A percentile compares a stretch with the other conserved stretches of the same genome.
phyloP scores from a whole-genome alignment of 2,888 invertebrate genomes.

The Tiliacea aurago region DNA sequence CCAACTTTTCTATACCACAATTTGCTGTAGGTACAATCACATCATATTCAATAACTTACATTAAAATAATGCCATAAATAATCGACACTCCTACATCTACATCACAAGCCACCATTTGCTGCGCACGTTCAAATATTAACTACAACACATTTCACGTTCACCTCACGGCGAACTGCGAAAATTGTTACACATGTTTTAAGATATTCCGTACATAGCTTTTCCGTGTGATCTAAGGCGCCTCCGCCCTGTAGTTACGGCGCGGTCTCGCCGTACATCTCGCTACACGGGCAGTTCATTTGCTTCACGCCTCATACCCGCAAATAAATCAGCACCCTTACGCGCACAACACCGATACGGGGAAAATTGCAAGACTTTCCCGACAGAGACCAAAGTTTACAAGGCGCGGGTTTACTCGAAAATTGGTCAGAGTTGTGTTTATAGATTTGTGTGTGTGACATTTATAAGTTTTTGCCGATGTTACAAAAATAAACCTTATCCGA shows the following conservation, averaged over 20 bases:
- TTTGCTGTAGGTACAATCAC: neutral
- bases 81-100: conserved; percentile 15
- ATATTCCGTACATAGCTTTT: conserved; percentile 68
- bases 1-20: neutral
- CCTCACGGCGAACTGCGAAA: conserved; percentile 61
- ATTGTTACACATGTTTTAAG: conserved; percentile 70
- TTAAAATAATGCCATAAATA: conserved; percentile 19
- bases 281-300: conserved; percentile 86
- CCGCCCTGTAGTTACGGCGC: conserved; percentile 76
- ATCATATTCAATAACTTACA: neutral
- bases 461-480: neutral
- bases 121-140: conserved; percentile 62
- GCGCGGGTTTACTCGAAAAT: conserved; percentile 41
- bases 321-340: conserved; percentile 86
- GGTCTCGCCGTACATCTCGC: conserved; percentile 85
- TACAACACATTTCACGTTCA: conserved; percentile 59
- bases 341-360: conserved; percentile 76
- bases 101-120: conserved; percentile 44
- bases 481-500: neutral
- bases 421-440: conserved; percentile 38
- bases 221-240: conserved; percentile 68
- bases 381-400: conserved; percentile 61
- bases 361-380: conserved; percentile 77
- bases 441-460: conserved; percentile 13
- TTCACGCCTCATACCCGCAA: conserved; percentile 89